Evolutionary conservation across 2,888 invertebrate genomes (phyloP), one percentile per base, ranked within the genome.

Genomic region (Patella caerulea): DNA sequence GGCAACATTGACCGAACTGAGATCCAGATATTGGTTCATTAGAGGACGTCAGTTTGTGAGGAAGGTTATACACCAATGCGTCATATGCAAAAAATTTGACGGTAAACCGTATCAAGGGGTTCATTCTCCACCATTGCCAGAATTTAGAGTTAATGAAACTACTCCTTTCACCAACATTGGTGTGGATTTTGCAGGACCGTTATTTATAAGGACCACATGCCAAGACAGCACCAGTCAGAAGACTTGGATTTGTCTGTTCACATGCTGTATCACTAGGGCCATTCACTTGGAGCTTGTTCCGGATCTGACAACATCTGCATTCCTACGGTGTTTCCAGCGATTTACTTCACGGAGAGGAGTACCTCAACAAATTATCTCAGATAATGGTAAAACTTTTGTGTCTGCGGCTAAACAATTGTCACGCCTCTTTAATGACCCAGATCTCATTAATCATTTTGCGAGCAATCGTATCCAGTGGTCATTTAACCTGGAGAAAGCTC

Each of bases 311-410:
- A n/a, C n/a, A n/a, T n/a, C n/a, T n/a, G n/a, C n/a, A n/a, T n/a
- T n/a, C n/a, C n/a, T n/a, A n/a, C n/a, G n/a, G n/a, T n/a, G n/a
- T n/a, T 56, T 56, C 56, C 59, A 59, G 17, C 17, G 59, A 59
- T 59, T 59, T 59, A 59, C 59, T n/a, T 17, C 59, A 7, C 59
- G n/a, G 14, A 59, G 59, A 15, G 59, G 17, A 12, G 17, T n/a
- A n/a, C 59, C 59, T 4, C 5, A 5, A 59, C n/a, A n/a, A n/a
- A n/a, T n/a, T n/a, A n/a, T n/a, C 17, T 59, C 59, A 59, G 59
- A 59, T 15, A 59, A 59, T 59, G 59, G 59, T 59, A 59, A 59
- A 59, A 59, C 59, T n/a, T 59, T 59, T 19, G 19, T n/a, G 19
- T 59, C 59, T 12, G 59, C 59, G 19, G 59, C 59, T 19, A 59